These are phyloP conservation scores for Prunella himalayana DNA, from an alignment of 2,113 vertebrate genomes.

Conservation along the genomic window DNA sequence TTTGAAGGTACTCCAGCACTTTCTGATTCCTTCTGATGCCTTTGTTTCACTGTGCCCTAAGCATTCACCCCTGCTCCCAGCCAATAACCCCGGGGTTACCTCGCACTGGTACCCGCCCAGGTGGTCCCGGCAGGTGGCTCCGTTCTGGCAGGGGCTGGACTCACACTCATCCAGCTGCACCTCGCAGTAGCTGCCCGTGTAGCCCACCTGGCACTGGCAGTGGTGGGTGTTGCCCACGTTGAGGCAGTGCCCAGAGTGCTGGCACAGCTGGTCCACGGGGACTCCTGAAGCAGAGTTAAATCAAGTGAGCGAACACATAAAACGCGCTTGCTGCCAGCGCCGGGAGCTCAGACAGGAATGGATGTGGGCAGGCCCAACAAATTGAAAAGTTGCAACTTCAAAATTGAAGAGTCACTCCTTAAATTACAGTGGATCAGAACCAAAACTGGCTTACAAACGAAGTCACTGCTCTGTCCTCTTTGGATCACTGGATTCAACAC, in stretches of 20 bases:
- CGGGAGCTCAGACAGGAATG: background rate
- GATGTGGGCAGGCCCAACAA: accelerated
- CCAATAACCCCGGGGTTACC: conserved; percentile 46
- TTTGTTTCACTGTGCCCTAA: background rate
- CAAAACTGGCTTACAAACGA: background rate
- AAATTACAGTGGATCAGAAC: background rate
- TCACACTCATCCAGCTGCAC: conserved; percentile 83
- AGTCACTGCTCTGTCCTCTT: background rate
- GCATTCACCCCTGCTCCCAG: background rate
- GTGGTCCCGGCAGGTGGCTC: conserved; percentile 78
- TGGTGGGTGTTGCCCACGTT: conserved; percentile 78
- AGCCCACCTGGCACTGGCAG: conserved; percentile 86
- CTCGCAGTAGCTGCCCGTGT: conserved; percentile 89
- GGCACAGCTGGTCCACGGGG: conserved; percentile 76
- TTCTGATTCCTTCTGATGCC: background rate
- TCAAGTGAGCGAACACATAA: background rate
- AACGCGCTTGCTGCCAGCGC: accelerated
- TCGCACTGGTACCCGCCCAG: conserved; percentile 76
- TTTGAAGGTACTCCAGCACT: background rate
- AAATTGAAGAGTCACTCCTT: background rate
- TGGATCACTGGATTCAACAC: background rate
- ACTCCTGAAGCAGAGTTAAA: conserved; percentile 66
- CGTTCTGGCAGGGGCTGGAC: conserved; percentile 80
- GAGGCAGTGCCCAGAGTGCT: conserved; percentile 80
- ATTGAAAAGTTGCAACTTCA: background rate